These are phyloP conservation scores for Plutomurus gul DNA, from an alignment of 1,140 invertebrate species.

Conservation along the genomic window DNA sequence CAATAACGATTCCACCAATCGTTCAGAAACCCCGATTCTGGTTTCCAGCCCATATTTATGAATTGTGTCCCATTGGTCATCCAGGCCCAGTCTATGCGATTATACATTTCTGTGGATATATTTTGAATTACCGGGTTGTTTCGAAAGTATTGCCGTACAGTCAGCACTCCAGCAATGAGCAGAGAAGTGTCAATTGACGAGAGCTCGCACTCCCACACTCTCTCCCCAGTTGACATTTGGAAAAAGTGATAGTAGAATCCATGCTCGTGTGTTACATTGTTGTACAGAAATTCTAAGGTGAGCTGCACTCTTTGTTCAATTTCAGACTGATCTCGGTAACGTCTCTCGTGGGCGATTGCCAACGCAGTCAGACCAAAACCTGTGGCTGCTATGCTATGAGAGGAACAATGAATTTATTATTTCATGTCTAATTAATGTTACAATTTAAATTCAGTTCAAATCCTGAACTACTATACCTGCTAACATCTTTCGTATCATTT, in stretches of 20 bases:
- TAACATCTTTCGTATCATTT: slow-evolving; percentile 31
- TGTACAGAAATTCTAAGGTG: slow-evolving; percentile 38
- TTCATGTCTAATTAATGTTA: too few species aligned
- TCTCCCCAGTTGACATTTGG: slow-evolving; percentile 48
- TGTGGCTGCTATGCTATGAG: slow-evolving; percentile 39
- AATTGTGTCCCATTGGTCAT: slow-evolving; percentile 47
- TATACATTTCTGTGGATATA: slow-evolving; percentile 44
- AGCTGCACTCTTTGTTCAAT: slow-evolving; percentile 38
- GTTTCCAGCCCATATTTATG: slow-evolving; percentile 48
- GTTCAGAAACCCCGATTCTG: slow-evolving; percentile 42
- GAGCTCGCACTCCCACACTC: slow-evolving; percentile 49
- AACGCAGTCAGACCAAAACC: slow-evolving; percentile 44
- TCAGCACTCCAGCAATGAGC: slow-evolving; percentile 44
- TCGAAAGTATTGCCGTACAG: slow-evolving; percentile 49
- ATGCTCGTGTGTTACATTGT: slow-evolving; percentile 33
- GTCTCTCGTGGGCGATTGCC: slow-evolving; percentile 42
- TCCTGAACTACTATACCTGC: too few species aligned
- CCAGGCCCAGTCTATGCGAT: slow-evolving; percentile 46
- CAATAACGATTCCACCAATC: slow-evolving; percentile 50
- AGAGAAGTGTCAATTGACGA: slow-evolving; percentile 52
- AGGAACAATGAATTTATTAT: too few species aligned
- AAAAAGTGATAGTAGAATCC: slow-evolving; percentile 53
- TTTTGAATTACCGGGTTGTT: slow-evolving; percentile 37
- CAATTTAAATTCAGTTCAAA: too few species aligned
- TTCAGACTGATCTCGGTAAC: slow-evolving; percentile 24